Base-by-base conservation (phyloP, 2,888 invertebrate genomes). In the Tribolium freemani region DNA sequence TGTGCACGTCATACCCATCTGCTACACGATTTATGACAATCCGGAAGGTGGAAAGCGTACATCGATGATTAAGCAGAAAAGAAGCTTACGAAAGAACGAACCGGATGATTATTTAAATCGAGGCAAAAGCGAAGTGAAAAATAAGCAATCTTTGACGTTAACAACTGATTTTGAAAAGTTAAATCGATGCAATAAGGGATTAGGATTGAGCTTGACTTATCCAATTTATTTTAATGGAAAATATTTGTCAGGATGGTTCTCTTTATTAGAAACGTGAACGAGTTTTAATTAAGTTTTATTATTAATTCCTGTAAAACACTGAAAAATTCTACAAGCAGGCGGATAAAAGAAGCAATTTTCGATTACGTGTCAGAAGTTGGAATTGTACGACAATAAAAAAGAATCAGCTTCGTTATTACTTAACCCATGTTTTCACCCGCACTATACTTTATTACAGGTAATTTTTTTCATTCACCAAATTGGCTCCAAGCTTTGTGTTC, bases 21-120 rank as follows among this genome's bases (percentile, higher is more conserved):
- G 68, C 57, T 21, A 5, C 68, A 68, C 50, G 38, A 54, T 64
- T 63, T 63, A 63, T 38, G 63, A 63, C 60, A 60, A 60, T 60
- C 44, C 20, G 44, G 44, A 58, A 45, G 45, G 44, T 57, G 57
- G n/a, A n/a, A n/a, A n/a, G n/a, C n/a, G n/a, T n/a, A n/a, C n/a
- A n/a, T n/a, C n/a, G n/a, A 60, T 60, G 60, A 60, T 60, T 60
- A 60, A 60, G 66, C 54, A 56, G 16, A 46, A 44, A 54, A 54
- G 44, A 9, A 45, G 44, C 45, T 66, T 45, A 54, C 54, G 64
- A 38, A 26, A 38, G 38, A 38, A 38, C 38, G 38, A n/a, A n/a
- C n/a, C n/a, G n/a, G n/a, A n/a, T n/a, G n/a, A 38, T 1, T 38
- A 38, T n/a, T 38, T 8, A 38, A 38, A 38, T 38, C 5, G 8